These are phyloP conservation scores for Cybosia mesomella DNA, from an alignment of 2,888 invertebrate species.

Conservation along the genomic window DNA sequence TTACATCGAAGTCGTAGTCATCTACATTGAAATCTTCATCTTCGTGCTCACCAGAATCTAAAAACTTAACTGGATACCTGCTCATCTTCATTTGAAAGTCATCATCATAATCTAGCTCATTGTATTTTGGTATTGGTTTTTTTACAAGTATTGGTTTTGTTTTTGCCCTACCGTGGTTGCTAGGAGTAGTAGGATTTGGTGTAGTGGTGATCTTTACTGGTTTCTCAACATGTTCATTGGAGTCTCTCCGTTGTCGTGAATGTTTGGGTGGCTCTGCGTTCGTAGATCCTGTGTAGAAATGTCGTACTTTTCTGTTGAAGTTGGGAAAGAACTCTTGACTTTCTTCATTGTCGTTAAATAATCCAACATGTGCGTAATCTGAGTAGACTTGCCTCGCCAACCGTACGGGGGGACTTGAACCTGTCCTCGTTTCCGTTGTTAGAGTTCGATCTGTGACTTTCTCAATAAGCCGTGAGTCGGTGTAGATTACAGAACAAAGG, in stretches of 20 bases:
- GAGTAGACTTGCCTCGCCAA: conserved; percentile 48
- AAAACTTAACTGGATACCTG: conserved; percentile 49
- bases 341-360: conserved; percentile 52
- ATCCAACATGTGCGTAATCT: conserved; percentile 46
- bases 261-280: conserved; percentile 12
- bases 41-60: conserved; percentile 72
- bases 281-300: conserved; percentile 30
- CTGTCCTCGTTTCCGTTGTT: conserved; percentile 48
- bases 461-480: conserved; percentile 59
- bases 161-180: conserved; percentile 23
- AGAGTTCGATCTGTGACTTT: conserved; percentile 57
- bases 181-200: neutral
- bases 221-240: conserved; percentile 38
- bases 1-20: conserved; percentile 79
- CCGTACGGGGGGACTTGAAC: conserved; percentile 51
- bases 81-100: conserved; percentile 67
- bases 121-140: conserved; percentile 76
- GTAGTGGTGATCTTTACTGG: conserved; percentile 25
- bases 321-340: conserved; percentile 49
- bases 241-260: conserved; percentile 45
- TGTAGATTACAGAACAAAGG: conserved; percentile 42
- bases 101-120: conserved; percentile 68
- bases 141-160: conserved; percentile 60
- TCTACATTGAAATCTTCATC: conserved; percentile 78
- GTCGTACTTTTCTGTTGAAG: conserved; percentile 46